Base-by-base conservation (phyloP, 2,113 vertebrate genomes). In the Sinocyclocheilus grahami region DNA sequence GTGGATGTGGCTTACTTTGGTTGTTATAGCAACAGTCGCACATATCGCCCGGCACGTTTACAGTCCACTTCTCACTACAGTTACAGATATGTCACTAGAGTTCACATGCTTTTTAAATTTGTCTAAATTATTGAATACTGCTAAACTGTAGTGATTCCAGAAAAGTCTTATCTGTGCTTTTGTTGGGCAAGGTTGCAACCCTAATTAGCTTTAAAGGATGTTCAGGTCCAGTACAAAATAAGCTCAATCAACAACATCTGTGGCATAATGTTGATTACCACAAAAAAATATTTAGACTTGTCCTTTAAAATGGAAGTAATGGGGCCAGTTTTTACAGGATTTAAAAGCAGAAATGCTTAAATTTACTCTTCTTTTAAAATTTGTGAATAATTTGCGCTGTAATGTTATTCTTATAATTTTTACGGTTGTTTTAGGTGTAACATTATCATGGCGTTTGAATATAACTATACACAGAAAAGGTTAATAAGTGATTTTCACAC, bases 1-100 rank as follows among this genome's bases (percentile, higher is more conserved):
- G 83, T 60, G 79, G 85, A 88, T 87, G 83, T 86, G 79, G 75
- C 83, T 85, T 90, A 86, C 87, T 90, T 84, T 74, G 42, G 87
- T 90, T 84, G 89, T 87, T 83, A 88, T 88, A 80, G 87, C 76
- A 67, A 90, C 87, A 11, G 16, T 48, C 12, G 7, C 33, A 48
- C 58, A 76, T 75, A 78, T 78, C 60, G 16, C 78, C 24, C 8
- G 30, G 80, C 65, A 80, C 27, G 3, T 58, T 80, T 74, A 65
- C 14, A 83, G 46, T 76, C 22, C 3, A 72, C 67, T 86, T 72
- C n/a, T 62, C 55, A 27, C 24, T 30, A 62, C 8, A 22, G 42
- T 72, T 78, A 53, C 30, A 27, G 78, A 30, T 42, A 79, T 10
- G 20, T 27, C 81, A 37, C 63, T 2, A 55, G 24, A 71, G 27